Evolutionary conservation across 2,888 invertebrate genomes (phyloP).

Genomic region (Pterobdella sp.): DNA sequence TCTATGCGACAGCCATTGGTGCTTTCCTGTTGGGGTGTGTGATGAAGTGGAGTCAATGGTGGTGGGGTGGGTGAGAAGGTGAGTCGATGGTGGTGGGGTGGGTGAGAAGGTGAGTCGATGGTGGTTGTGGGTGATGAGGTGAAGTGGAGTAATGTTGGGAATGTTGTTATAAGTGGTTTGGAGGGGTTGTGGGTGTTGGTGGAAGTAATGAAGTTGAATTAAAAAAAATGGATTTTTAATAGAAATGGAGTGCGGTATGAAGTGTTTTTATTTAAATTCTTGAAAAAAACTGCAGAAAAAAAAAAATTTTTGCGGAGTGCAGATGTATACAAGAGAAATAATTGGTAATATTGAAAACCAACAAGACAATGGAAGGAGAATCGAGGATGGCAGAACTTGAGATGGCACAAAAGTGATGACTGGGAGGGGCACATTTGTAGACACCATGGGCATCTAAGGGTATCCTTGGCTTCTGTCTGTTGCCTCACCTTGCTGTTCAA

Average conservation of each 20-base stretch:
- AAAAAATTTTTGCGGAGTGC: no score
- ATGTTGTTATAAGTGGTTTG: no score
- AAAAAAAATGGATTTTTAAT: no score
- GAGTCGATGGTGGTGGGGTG: neutral
- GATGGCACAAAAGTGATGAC: constrained; percentile 81
- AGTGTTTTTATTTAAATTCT: no score
- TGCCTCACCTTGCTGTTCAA: constrained; percentile 89
- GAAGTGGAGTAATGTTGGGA: no score
- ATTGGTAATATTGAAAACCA: constrained; percentile 49
- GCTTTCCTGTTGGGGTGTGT: constrained; percentile 33
- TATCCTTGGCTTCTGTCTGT: constrained; percentile 86
- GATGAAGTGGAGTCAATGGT: neutral
- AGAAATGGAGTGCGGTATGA: no score
- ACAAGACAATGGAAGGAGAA: constrained; percentile 86
- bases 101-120: neutral
- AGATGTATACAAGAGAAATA: neutral
- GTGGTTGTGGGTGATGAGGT: neutral
- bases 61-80: neutral
- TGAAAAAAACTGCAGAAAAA: no score
- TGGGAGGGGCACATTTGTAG: constrained; percentile 76
- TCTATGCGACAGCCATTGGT: constrained; percentile 70
- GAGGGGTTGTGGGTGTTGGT: no score
- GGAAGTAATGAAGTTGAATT: no score
- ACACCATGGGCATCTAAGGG: constrained; percentile 92
- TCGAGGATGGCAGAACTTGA: constrained; percentile 83